Percentiles rank a stretch among this genome's conserved stretches.
These are phyloP conservation scores for Takifugu flavidus DNA, from an alignment of 2,113 vertebrate genomes.

Conservation along the genomic window DNA sequence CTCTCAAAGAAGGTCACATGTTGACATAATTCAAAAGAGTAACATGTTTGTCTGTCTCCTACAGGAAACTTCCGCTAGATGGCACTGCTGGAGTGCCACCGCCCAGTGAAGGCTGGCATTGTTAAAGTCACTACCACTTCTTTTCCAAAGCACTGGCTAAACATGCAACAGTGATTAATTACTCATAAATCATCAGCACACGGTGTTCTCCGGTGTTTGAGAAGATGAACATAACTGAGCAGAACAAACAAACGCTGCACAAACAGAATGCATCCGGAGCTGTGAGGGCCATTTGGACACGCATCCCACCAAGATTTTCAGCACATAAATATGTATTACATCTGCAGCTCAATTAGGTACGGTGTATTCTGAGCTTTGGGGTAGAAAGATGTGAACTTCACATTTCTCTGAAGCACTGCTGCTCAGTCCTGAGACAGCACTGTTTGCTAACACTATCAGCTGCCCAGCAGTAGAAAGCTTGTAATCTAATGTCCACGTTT, in stretches of 20 bases:
- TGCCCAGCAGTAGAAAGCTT: slow-evolving; percentile 21
- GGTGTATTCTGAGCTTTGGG: slow-evolving; percentile 52
- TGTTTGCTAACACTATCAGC: slow-evolving; percentile 33
- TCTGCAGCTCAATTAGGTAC: slow-evolving; percentile 58
- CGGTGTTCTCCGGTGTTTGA: slow-evolving; percentile 49
- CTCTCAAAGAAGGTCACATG: no score
- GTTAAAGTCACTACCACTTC: slow-evolving; percentile 29
- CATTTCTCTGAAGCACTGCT: slow-evolving; percentile 39
- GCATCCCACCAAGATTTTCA: slow-evolving; percentile 43
- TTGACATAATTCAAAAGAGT: no score
- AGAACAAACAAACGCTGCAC: slow-evolving; percentile 24
- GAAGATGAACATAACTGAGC: slow-evolving; percentile 29
- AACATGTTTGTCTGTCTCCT: background rate
- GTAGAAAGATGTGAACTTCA: slow-evolving; percentile 47
- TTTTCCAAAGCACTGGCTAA: slow-evolving; percentile 41
- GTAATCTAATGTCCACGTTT: slow-evolving; percentile 34
- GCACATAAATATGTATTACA: slow-evolving; percentile 61
- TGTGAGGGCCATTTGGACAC: slow-evolving; percentile 49
- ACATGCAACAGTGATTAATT: slow-evolving; percentile 60
- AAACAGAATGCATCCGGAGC: slow-evolving; percentile 39
- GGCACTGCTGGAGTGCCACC: slow-evolving; percentile 66
- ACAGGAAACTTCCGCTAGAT: slow-evolving; percentile 58
- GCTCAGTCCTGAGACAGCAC: slow-evolving; percentile 16
- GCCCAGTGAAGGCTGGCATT: slow-evolving; percentile 22
- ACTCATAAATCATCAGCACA: slow-evolving; percentile 61